phyloP scores from a whole-genome alignment of 2,888 invertebrate genomes.

The Podabrus alpinus region DNA sequence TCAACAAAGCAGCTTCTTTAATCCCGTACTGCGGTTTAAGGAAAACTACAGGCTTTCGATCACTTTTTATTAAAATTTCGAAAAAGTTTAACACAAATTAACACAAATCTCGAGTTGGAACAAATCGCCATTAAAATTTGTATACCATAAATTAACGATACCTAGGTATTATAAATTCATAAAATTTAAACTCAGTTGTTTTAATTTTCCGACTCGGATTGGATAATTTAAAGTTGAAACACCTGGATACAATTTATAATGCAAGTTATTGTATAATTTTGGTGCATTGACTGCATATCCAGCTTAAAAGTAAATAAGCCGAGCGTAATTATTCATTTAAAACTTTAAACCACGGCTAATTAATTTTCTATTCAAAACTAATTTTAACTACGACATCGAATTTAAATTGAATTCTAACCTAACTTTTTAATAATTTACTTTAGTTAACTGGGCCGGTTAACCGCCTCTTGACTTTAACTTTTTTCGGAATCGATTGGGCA shows the following conservation, averaged over 20 bases:
- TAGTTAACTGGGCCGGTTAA: no score
- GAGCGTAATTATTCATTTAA: neutral
- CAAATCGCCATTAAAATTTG: constrained; percentile 19
- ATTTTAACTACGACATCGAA: neutral
- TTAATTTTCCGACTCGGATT: neutral
- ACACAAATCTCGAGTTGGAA: constrained; percentile 18
- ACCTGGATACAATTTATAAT: neutral
- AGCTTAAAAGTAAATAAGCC: neutral
- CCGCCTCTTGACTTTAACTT: no score
- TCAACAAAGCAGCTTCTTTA: constrained; percentile 18
- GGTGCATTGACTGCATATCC: neutral
- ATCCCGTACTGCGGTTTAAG: constrained; percentile 14
- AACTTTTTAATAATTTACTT: neutral
- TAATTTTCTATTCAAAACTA: neutral
- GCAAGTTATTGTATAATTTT: neutral
- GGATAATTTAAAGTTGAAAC: neutral
- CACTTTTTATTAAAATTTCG: constrained; percentile 14
- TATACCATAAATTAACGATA: neutral
- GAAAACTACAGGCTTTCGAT: constrained; percentile 17
- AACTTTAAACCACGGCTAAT: neutral
- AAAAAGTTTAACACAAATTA: neutral
- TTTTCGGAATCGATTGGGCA: neutral
- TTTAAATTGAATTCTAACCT: neutral
- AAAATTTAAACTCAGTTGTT: constrained; percentile 7
- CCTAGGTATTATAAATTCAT: constrained; percentile 12